Percentiles rank a stretch among this genome's conserved stretches.
Conservation (phyloP, 2,113 vertebrate species). For the Charina bottae region DNA sequence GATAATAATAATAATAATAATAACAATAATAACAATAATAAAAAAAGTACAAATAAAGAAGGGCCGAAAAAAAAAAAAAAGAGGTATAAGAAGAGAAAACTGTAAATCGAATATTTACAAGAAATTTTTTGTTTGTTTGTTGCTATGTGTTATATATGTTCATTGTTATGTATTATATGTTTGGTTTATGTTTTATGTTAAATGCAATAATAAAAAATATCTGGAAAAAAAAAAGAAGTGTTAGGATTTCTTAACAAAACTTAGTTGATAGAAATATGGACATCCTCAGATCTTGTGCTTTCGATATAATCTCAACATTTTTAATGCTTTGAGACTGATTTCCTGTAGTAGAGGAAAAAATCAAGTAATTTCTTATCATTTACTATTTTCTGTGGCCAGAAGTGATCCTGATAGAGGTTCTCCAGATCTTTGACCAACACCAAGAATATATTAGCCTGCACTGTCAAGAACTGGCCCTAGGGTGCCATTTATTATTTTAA, state of each 20-base stretch:
- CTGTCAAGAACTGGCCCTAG: conserved; percentile 35
- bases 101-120: too few species aligned
- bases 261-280: background rate
- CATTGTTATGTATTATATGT: too few species aligned
- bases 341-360: conserved; percentile 13
- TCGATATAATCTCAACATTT: background rate
- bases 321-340: background rate
- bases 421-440: conserved; percentile 24
- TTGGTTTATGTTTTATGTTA: too few species aligned
- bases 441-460: conserved; percentile 25
- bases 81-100: too few species aligned
- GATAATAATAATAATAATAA: too few species aligned
- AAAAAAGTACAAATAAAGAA: too few species aligned
- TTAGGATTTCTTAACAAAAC: background rate
- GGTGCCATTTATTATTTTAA: conserved; percentile 4
- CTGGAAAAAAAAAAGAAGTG: too few species aligned
- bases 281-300: background rate
- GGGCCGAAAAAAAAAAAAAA: too few species aligned
- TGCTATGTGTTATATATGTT: too few species aligned
- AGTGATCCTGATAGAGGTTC: conserved; percentile 6
- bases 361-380: conserved; percentile 23
- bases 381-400: conserved; percentile 47
- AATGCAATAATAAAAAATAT: too few species aligned
- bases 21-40: too few species aligned
- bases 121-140: too few species aligned